Evolutionary conservation across 1,140 invertebrate genomes (phyloP), one percentile per base, ranked within the genome.

Genomic region (Aphis gossypii): DNA sequence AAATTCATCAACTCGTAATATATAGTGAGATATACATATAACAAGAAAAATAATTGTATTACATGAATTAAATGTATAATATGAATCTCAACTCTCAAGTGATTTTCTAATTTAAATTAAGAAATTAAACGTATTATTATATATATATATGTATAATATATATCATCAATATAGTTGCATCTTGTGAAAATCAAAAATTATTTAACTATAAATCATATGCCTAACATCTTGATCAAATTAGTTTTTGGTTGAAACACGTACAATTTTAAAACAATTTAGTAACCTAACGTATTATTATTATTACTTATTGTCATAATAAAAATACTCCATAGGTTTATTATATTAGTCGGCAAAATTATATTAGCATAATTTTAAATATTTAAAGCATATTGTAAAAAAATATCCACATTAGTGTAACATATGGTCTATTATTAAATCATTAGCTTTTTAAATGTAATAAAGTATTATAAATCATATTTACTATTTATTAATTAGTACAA

Each of bases 1-100:
- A 46, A 18, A 46, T 87, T 87, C 9, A 41, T 83, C 6, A n/a
- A 88, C 46, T 88, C 7, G 11, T 86, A 41, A 41, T 41, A 48
- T n/a, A 35, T 18, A 88, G 86, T 20, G 6, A 35, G 30, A 41
- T 41, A 41, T 41, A 41, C 38, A 51, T 51, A n/a, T 88, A 14
- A 68, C 30, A n/a, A 68, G 30, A 88, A 48, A 30, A 88, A 88
- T 88, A 88, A 88, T 88, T 30, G 2, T 88, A n/a, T 88, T 54
- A 38, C 44, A 48, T 48, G 9, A n/a, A 46, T 46, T 46, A n/a
- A 87, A 87, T 48, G 25, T 5, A 84, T 23, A 87, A 41, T 6
- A 30, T 30, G 11, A 5, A 87, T 44, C 14, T 87, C 84, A 86
- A 5, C 46, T 44, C 14, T 87, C 84, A 46, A 86, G 48, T 54